Base-by-base conservation (phyloP, 2,113 vertebrate species). In the Uropsilus gracilis region DNA sequence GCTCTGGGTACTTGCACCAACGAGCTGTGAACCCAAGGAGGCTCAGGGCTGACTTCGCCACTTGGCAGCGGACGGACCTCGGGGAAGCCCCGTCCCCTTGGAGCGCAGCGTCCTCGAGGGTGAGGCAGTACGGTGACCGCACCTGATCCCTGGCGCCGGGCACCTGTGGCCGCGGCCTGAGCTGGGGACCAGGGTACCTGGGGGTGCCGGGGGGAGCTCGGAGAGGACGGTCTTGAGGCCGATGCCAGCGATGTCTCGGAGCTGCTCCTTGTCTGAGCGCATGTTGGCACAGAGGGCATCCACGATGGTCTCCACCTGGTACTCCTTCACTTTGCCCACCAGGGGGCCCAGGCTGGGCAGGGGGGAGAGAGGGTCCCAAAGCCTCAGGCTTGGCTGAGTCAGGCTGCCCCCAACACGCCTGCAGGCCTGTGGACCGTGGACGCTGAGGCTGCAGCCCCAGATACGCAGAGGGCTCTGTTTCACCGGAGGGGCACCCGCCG, bases 301-400 rank as follows among this genome's bases (percentile, higher is more conserved):
- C 98, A 99, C 99, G 9, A 99, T 99, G 8, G 97, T 99, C 98
- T 99, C 99, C 96, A 99, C 99, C 97, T 99, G 99, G 97, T 99
- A 99, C 95, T 99, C 99, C 97, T 99, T 99, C 97, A 99, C 99
- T 50, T 99, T 99, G 89, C 98, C 98, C 97, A 99, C 99, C 97
- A 99, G 98, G 0, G 99, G 99, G 8, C 99, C 99, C 98, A 99
- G 97, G 84, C 99, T 99, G 96, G 63, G 0, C n/a, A 88, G 64
- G 34, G 88, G 8, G 69, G 90, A 77, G 3, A 53, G 26, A 14
- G 59, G 80, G 64, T 26, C 75, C 7, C 14, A 37, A 30, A 69
- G 7, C 46, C 44, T 22, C 8, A 90, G 50, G 37, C 26, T 89
- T 39, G 68, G 68, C 57, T 8, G 13, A 81, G 48, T 84, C 46